Evolutionary conservation across 2,888 invertebrate genomes (phyloP).

Genomic region (Erebia aethiops): DNA sequence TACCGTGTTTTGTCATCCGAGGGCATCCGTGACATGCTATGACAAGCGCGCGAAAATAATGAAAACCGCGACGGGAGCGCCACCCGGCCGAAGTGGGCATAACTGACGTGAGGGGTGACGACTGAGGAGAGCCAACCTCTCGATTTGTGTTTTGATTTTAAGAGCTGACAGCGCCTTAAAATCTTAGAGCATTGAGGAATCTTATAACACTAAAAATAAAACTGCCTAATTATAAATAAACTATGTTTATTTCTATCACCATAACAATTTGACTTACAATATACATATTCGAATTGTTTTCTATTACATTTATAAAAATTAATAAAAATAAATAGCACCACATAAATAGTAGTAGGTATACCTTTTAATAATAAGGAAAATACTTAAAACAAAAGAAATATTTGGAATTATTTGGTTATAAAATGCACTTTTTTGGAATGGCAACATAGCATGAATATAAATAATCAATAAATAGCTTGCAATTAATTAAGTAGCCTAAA

Average conservation of each 20-base stretch:
- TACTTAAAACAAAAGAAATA: not conserved
- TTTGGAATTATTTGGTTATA: slow-evolving; percentile 1
- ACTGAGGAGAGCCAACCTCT: too few relatives aligned
- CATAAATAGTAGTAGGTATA: slow-evolving; percentile 2
- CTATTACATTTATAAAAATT: slow-evolving; percentile 1
- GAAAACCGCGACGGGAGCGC: too few relatives aligned
- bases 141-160: too few relatives aligned
- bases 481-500: not conserved
- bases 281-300: slow-evolving; percentile 19
- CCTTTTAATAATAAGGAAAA: not conserved
- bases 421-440: slow-evolving; percentile 17
- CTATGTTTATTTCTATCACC: slow-evolving; percentile 13
- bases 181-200: too few relatives aligned
- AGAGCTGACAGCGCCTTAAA: too few relatives aligned
- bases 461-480: not conserved
- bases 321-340: slow-evolving; percentile 15
- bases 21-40: too few relatives aligned
- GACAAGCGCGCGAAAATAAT: too few relatives aligned
- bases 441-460: slow-evolving; percentile 2
- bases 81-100: too few relatives aligned
- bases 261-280: slow-evolving; percentile 9
- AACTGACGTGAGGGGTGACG: too few relatives aligned
- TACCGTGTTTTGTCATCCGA: too few relatives aligned
- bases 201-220: not conserved
- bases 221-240: not conserved